Conservation (phyloP, 2,113 vertebrate species). For the Menidia beryllina region DNA sequence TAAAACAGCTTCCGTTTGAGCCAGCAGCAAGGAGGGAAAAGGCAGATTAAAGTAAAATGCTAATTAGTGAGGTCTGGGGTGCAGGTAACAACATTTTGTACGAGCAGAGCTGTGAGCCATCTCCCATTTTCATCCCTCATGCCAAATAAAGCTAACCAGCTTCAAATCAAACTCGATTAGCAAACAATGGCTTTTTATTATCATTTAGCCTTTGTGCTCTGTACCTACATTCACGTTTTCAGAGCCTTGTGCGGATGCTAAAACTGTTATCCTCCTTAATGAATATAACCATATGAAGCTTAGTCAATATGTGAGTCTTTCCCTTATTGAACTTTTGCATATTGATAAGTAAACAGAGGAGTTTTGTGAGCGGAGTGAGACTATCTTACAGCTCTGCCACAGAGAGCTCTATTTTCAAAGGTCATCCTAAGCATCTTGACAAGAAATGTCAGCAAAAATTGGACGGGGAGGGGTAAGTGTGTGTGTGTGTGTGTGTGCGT, state of each 20-base stretch:
- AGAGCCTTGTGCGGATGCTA: not conserved
- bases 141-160: not conserved
- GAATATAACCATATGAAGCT: not conserved
- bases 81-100: not conserved
- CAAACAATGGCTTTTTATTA: no score
- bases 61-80: not conserved
- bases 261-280: not conserved
- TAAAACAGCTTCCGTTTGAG: not conserved
- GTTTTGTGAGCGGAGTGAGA: constrained; percentile 52
- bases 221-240: not conserved
- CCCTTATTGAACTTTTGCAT: not conserved
- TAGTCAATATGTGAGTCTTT: not conserved
- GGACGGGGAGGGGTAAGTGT: constrained; percentile 83
- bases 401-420: constrained; percentile 89
- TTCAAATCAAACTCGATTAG: not conserved
- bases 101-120: not conserved
- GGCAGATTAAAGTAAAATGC: not conserved
- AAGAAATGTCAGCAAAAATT: constrained; percentile 94
- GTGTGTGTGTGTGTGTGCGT: no score
- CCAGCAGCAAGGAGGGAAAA: not conserved
- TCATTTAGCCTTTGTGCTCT: no score
- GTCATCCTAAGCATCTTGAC: constrained; percentile 88
- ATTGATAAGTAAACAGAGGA: constrained; percentile 4
- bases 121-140: not conserved
- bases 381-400: constrained; percentile 60